A percentile compares a stretch with the other conserved stretches of the same genome.
These are phyloP conservation scores for Heliconius aoede DNA, from an alignment of 2,888 invertebrate species.

Conservation along the genomic window DNA sequence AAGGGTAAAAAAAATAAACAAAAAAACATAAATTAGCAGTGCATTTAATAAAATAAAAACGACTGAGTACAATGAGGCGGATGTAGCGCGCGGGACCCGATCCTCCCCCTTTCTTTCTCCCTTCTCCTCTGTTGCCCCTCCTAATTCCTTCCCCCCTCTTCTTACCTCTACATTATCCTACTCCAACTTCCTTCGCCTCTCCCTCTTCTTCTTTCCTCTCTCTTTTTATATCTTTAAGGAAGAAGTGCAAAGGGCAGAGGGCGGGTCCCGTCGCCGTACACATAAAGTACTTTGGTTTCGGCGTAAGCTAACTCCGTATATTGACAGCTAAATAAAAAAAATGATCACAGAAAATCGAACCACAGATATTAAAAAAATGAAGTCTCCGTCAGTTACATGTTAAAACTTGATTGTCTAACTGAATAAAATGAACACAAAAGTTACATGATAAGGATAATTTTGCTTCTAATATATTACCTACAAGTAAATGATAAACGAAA, in stretches of 20 bases:
- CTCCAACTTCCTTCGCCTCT: not conserved
- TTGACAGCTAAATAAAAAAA: slow-evolving; percentile 32
- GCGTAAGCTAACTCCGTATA: slow-evolving; percentile 41
- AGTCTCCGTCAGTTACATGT: slow-evolving; percentile 1
- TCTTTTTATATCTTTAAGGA: not conserved
- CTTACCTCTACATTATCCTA: not conserved
- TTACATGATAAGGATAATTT: slow-evolving; percentile 25
- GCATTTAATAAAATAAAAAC: slow-evolving; percentile 74
- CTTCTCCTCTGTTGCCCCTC: not conserved
- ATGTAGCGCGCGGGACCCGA: slow-evolving; percentile 51
- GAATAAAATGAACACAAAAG: slow-evolving; percentile 11
- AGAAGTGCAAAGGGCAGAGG: not conserved
- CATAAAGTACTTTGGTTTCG: slow-evolving; percentile 51
- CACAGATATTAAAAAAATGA: slow-evolving; percentile 16
- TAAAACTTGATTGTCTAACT: slow-evolving; percentile 11
- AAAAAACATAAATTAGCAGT: slow-evolving; percentile 70
- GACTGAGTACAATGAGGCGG: slow-evolving; percentile 70
- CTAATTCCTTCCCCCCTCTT: too few relatives aligned
- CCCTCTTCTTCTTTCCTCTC: not conserved
- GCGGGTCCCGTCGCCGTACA: slow-evolving; percentile 36
- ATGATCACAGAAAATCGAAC: slow-evolving; percentile 31
- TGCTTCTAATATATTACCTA: slow-evolving; percentile 16
- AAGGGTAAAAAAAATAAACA: slow-evolving; percentile 33
- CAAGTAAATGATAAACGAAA: slow-evolving; percentile 31
- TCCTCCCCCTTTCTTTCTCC: not conserved